Percentiles rank a stretch among this genome's conserved stretches.
phyloP scores from a whole-genome alignment of 2,113 vertebrate species.

The Casuarius casuarius region DNA sequence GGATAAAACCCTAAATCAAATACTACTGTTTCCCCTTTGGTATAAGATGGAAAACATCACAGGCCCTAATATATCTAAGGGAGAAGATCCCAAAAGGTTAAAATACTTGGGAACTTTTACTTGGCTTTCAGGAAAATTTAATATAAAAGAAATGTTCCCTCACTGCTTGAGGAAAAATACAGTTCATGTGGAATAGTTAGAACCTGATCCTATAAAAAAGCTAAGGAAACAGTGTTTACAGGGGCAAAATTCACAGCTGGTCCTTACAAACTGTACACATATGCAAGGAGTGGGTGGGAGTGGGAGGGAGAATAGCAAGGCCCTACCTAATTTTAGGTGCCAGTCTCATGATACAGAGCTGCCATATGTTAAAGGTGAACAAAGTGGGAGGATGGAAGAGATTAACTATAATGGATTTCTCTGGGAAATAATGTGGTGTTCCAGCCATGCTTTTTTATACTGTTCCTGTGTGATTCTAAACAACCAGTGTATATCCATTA shows the following conservation, averaged over 20 bases:
- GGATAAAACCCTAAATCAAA: not conserved
- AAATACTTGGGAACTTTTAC: not conserved
- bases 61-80: not conserved
- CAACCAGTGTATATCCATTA: not conserved
- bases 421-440: not conserved
- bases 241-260: slow-evolving; percentile 68
- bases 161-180: not conserved
- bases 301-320: slow-evolving; percentile 69
- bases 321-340: slow-evolving; percentile 62
- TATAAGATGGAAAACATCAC: not conserved
- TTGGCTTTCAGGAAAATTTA: not conserved
- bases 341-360: slow-evolving; percentile 63
- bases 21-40: not conserved
- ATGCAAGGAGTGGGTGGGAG: slow-evolving; percentile 62
- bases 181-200: not conserved
- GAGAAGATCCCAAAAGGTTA: not conserved
- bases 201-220: slow-evolving; percentile 1
- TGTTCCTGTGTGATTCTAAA: not conserved
- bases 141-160: not conserved
- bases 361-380: slow-evolving; percentile 69
- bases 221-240: slow-evolving; percentile 36
- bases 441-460: not conserved
- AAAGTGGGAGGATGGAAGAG: slow-evolving; percentile 50
- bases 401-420: slow-evolving; percentile 16
- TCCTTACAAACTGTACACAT: slow-evolving; percentile 57